Conservation (phyloP, 2,797 vertebrate species). For the Tokudaia tokunoshimensis region DNA sequence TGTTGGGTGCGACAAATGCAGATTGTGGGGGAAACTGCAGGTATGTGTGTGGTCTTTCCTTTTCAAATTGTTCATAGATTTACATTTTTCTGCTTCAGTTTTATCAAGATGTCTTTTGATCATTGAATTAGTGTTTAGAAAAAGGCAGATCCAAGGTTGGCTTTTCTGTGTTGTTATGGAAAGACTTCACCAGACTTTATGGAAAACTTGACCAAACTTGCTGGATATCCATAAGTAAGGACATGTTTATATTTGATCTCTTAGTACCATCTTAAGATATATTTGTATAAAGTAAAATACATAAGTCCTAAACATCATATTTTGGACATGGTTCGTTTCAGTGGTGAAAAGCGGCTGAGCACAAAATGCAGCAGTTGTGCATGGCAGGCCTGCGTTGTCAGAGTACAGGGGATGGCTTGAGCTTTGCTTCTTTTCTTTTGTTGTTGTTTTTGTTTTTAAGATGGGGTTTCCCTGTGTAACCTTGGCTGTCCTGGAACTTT, state of each 20-base stretch:
- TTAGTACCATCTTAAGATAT: constrained; percentile 25
- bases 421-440: neutral
- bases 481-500: neutral
- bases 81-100: neutral
- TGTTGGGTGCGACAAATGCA: constrained; percentile 98
- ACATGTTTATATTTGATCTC: neutral
- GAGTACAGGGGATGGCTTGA: neutral
- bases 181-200: neutral
- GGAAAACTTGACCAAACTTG: neutral
- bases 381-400: neutral
- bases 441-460: neutral
- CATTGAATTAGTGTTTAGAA: constrained; percentile 30
- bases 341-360: neutral
- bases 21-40: constrained; percentile 98
- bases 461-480: neutral
- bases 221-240: neutral
- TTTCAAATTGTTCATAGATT: neutral
- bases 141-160: neutral
- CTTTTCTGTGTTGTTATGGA: constrained; percentile 38
- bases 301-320: constrained; percentile 20
- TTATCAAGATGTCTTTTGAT: neutral
- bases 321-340: constrained; percentile 33
- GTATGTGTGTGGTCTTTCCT: constrained; percentile 83
- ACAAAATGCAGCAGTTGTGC: neutral
- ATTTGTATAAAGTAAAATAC: constrained; percentile 16